Base-by-base conservation (phyloP, 1,140 invertebrate species). In the Charaxes varanes region DNA sequence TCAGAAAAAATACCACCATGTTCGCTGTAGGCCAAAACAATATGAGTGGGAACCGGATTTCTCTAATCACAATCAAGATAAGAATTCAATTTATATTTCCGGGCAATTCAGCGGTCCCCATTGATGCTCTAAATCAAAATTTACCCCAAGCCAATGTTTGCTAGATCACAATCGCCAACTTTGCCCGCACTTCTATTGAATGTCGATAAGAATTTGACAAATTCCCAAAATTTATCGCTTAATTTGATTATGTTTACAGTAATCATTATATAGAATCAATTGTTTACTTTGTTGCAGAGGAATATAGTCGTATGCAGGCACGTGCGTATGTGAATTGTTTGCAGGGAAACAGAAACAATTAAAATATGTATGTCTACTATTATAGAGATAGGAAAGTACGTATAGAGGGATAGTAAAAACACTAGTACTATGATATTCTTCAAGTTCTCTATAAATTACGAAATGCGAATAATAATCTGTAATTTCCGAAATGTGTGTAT, bases 21-120 rank as follows among this genome's bases (percentile, higher is more conserved):
- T 22, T 28, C 28, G 24, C 35, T 37, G n/a, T 36, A 13, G 27
- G 22, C 14, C 37, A 41, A 27, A 31, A 41, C 30, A 42, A 42
- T 35, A 23, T 35, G 13, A 38, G 15, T 41, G 35, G 36, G 37
- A 47, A 47, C 44, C 37, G 37, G 36, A 47, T 41, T 47, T 35
- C 44, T 47, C 34, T 48, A 57, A 63, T 65, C 62, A 66, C 33
- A 63, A 72, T 68, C 58, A 44, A 63, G 74, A 79, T 79, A 76
- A 74, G 62, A 72, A 74, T 77, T 79, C 72, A 74, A 79, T 79
- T 79, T 77, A 72, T 79, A 73, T 77, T 70, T 77, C 60, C 60
- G 64, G 58, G 53, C 53, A 60, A 64, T 49, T 44, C 51, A 59
- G 45, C 50, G 41, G 33, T 58, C 53, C 62, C 57, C 59, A 55